Evolutionary conservation across 2,888 invertebrate genomes (phyloP), one percentile per base, ranked within the genome.

Genomic region (Actias luna): DNA sequence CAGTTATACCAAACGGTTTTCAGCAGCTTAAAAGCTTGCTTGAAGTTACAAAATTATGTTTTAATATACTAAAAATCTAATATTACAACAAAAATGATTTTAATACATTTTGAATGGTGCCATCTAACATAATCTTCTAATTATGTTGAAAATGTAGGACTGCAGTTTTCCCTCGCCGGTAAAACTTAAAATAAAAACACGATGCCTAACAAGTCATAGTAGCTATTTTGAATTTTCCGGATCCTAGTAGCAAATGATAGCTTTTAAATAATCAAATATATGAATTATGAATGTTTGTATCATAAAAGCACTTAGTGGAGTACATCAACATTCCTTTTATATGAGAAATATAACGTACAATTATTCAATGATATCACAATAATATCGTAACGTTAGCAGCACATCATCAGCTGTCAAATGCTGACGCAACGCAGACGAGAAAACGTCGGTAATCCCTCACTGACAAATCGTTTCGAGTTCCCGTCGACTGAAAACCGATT

Each of bases 391-490:
- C 69, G 73, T 76, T 72, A 73, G 73, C 73, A 72, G 69, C 69
- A 68, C 71, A 70, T 70, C 69, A 67, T 60, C 71, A 63, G 67
- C 64, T 67, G 67, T 71, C 67, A 64, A 59, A 64, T 55, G 62
- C 46, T 80, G 79, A 76, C 66, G 82, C 75, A 83, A 83, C 70
- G 64, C 78, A 67, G 73, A 73, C 76, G 69, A 68, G 65, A 72
- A 63, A 67, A 65, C 74, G 71, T 80, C 80, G 83, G 71, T 79
- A 81, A 83, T 84, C 80, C 73, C 67, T 77, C 78, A 76, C 78
- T 76, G 80, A 82, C 83, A 80, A 78, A 76, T 74, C 39, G 66
- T 65, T 66, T 65, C 69, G 69, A 63, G 67, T 67, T 61, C 71
- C 36, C 65, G 73, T 70, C 73, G 70, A 35, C 63, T 63, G 68